A percentile compares a stretch with the other conserved stretches of the same genome.
Evolutionary conservation across 2,888 invertebrate species (phyloP).

Genomic region (Melikaiella ostensackeni): DNA sequence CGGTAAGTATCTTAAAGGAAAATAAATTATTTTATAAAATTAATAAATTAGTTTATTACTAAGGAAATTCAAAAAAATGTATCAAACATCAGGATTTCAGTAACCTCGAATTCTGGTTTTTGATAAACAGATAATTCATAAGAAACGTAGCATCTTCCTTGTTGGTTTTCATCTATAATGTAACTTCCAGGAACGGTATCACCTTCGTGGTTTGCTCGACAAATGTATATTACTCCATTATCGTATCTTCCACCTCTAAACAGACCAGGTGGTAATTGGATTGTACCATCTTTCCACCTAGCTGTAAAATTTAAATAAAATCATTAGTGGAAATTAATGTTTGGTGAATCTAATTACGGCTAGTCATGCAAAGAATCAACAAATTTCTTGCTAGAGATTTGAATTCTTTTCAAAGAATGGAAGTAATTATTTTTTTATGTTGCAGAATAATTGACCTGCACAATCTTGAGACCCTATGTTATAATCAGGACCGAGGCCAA

Average conservation of each 20-base stretch:
- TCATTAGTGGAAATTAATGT: not conserved
- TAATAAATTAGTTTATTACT: too few relatives aligned
- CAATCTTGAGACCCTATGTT: slow-evolving; percentile 49
- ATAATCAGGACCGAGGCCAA: slow-evolving; percentile 51
- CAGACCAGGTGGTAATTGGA: slow-evolving; percentile 47
- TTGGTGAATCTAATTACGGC: not conserved
- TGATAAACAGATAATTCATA: slow-evolving; percentile 44
- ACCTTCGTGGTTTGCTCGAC: slow-evolving; percentile 50
- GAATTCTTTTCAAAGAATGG: not conserved
- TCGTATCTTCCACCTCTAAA: slow-evolving; percentile 48
- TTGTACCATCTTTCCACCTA: slow-evolving; percentile 46
- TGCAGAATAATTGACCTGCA: slow-evolving; percentile 41
- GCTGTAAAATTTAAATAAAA: slow-evolving; percentile 36
- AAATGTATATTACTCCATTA: slow-evolving; percentile 45
- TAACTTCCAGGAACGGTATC: slow-evolving; percentile 51
- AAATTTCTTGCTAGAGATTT: not conserved
- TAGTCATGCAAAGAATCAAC: not conserved
- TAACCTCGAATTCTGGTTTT: slow-evolving; percentile 49
- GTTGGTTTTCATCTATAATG: slow-evolving; percentile 44
- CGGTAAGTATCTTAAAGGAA: slow-evolving; percentile 49
- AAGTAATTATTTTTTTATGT: not conserved
- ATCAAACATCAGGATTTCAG: not conserved
- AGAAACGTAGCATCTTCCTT: slow-evolving; percentile 47
- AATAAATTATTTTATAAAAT: not conserved
- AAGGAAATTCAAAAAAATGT: not conserved